Base-by-base conservation (phyloP, 2,888 invertebrate species). In the Caenorhabditis sp. region DNA sequence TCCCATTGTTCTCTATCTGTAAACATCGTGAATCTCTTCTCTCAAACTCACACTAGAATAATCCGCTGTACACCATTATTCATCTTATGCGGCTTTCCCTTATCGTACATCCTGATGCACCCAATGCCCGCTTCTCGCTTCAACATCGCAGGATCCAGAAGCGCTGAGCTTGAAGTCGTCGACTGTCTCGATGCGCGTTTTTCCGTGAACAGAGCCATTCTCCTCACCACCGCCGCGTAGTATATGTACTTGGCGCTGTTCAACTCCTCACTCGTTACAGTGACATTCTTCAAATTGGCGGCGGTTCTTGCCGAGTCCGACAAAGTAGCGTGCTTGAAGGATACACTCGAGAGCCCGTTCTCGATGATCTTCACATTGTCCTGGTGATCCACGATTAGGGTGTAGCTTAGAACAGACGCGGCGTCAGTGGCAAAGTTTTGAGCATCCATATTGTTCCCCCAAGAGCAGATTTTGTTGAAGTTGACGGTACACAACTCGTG, bases 61-160 rank as follows among this genome's bases (percentile, higher is more conserved):
- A 74, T 64, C 5, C 61, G 5, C 5, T 41, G 22, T 3, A 61
- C 12, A 41, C 74, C 74, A n/a, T 49, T 16, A 38, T 51, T 6
- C 28, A 54, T 12, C 6, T 5, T 6, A 8, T 63, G 35, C 0
- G 19, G 5, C 10, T 22, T 41, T 1, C 24, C 35, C 22, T 63
- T 63, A 14, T 74, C 31, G 41, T 74, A 74, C 14, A 74, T 16
- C 16, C 19, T n/a, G 19, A 26, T 41, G 24, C 41, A 51, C 2
- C 74, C 74, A 14, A 54, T 31, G 5, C 63, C 51, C 2, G 24
- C 38, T 7, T 54, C 19, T 22, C 41, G 38, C 19, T 41, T 16
- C 35, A 54, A 31, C 7, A 2, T 35, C 51, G 26, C 2, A 8
- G 35, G 26, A 24, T 26, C 41, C 10, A 47, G 4, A 19, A 19